These are phyloP conservation scores for Ailuropoda melanoleuca DNA, from an alignment of 2,113 vertebrate genomes.

Conservation along the genomic window DNA sequence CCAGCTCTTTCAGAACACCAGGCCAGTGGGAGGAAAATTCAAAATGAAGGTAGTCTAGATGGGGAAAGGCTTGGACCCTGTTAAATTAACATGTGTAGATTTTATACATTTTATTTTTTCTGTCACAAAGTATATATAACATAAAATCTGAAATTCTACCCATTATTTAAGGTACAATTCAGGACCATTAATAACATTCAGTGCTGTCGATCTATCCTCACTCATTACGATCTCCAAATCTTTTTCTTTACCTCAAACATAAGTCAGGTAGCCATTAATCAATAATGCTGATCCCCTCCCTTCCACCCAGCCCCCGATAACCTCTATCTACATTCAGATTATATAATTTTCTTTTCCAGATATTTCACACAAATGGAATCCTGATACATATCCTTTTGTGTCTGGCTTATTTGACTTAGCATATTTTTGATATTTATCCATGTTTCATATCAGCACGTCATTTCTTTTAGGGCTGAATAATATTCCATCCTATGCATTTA, in stretches of 20 bases:
- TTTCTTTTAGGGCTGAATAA: not conserved
- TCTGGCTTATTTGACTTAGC: not conserved
- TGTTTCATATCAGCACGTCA: not conserved
- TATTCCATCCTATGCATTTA: not conserved
- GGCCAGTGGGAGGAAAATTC: not conserved
- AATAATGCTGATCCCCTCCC: not conserved
- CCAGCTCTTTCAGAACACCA: conserved; percentile 11
- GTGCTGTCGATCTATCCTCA: not conserved
- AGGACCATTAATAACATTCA: not conserved
- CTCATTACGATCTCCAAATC: not conserved
- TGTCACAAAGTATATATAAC: not conserved
- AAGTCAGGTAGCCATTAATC: not conserved
- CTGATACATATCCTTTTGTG: not conserved
- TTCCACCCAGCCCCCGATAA: not conserved
- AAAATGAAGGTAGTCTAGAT: not conserved
- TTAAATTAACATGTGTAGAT: not conserved
- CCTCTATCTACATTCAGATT: not conserved
- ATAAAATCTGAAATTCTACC: not conserved
- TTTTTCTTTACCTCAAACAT: not conserved
- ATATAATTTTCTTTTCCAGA: not conserved
- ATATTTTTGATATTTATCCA: not conserved
- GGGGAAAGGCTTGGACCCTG: not conserved
- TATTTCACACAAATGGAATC: not conserved
- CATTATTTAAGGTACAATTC: not conserved
- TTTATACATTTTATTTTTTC: not conserved